These are phyloP conservation scores for Papilio glaucus DNA, from an alignment of 1,140 invertebrate genomes.

Conservation along the genomic window DNA sequence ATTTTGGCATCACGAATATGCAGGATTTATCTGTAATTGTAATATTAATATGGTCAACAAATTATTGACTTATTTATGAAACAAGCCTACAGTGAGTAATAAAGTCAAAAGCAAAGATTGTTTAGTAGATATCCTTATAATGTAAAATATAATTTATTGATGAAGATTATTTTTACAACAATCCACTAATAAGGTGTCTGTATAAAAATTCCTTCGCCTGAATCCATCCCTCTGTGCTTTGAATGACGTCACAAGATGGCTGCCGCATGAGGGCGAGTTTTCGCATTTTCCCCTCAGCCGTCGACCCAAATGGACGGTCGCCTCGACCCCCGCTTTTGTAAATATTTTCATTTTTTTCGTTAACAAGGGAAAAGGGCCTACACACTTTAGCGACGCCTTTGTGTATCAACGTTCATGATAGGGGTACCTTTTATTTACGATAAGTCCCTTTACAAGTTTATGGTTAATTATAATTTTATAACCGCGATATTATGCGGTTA, in stretches of 20 bases:
- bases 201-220: constrained; percentile 38
- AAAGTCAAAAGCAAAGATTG: no score
- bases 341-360: constrained; percentile 36
- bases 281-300: constrained; percentile 77
- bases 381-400: constrained; percentile 8
- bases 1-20: no score
- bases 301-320: constrained; percentile 46
- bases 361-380: constrained; percentile 22
- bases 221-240: constrained; percentile 61
- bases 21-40: no score
- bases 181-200: constrained; percentile 2
- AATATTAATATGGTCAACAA: no score
- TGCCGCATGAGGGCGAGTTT: constrained; percentile 70
- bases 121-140: no score
- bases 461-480: constrained; percentile 23
- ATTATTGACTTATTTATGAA: no score
- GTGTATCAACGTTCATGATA: constrained; percentile 9
- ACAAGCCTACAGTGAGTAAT: no score
- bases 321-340: constrained; percentile 23
- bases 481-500: background rate
- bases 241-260: constrained; percentile 79
- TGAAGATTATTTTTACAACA: background rate
- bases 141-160: no score
- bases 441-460: constrained; percentile 5
- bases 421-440: background rate